Percentiles rank a stretch among this genome's conserved stretches.
Evolutionary conservation across 2,888 invertebrate species (phyloP).

Genomic region (Ferdinandea cuprea): DNA sequence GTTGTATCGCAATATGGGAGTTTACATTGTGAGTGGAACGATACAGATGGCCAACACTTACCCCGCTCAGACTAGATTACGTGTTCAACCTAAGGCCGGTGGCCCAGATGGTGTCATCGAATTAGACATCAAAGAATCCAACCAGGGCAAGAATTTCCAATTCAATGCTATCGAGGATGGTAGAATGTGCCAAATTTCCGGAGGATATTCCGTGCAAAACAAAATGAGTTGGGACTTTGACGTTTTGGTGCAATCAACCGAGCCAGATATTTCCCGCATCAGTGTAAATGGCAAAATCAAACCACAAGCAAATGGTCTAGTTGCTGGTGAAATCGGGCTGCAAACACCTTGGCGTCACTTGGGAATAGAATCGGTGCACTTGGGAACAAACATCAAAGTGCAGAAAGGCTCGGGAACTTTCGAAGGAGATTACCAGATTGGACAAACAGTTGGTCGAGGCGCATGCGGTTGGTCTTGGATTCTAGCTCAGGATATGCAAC

Average conservation of each 20-base stretch:
- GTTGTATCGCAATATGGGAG: slow-evolving; percentile 82
- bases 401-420: slow-evolving; percentile 79
- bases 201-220: slow-evolving; percentile 81
- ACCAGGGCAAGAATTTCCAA: slow-evolving; percentile 79
- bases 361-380: slow-evolving; percentile 80
- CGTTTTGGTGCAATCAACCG: slow-evolving; percentile 80
- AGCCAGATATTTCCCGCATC: slow-evolving; percentile 80
- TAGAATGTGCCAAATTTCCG: slow-evolving; percentile 82
- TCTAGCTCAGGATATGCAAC: slow-evolving; percentile 84
- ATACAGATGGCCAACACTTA: slow-evolving; percentile 81
- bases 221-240: slow-evolving; percentile 83
- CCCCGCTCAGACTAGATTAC: slow-evolving; percentile 82
- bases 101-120: slow-evolving; percentile 82
- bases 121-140: slow-evolving; percentile 78
- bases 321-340: slow-evolving; percentile 78
- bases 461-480: slow-evolving; percentile 84
- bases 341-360: slow-evolving; percentile 81
- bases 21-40: slow-evolving; percentile 83
- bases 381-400: slow-evolving; percentile 78
- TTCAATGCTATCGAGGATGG: slow-evolving; percentile 82
- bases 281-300: slow-evolving; percentile 79
- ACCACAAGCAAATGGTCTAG: slow-evolving; percentile 74
- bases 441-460: slow-evolving; percentile 82
- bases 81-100: slow-evolving; percentile 82
- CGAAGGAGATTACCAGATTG: slow-evolving; percentile 82